Conservation (phyloP, 2,888 invertebrate genomes). For the Mythimna pallens region DNA sequence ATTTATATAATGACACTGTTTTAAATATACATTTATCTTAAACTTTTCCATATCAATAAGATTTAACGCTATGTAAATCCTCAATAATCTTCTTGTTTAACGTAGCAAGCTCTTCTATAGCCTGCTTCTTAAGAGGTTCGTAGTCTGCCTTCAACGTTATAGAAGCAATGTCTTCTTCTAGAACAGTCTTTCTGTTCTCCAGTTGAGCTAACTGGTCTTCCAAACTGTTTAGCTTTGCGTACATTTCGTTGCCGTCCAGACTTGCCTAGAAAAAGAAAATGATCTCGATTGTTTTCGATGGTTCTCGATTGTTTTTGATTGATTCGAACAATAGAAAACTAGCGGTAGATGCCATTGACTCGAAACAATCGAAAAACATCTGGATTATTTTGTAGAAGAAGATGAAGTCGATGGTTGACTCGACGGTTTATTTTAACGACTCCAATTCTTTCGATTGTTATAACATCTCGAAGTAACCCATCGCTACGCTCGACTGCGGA, state of each 20-base stretch:
- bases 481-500: no score
- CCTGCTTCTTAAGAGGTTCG: conserved; percentile 91
- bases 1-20: neutral
- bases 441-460: no score
- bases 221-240: conserved; percentile 92
- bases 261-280: conserved; percentile 85
- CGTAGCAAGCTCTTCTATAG: conserved; percentile 88
- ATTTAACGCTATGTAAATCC: conserved; percentile 81
- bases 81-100: conserved; percentile 91
- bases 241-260: conserved; percentile 93
- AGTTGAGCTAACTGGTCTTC: conserved; percentile 93
- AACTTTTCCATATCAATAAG: conserved; percentile 71
- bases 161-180: conserved; percentile 92
- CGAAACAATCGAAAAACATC: no score
- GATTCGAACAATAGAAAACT: no score
- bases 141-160: conserved; percentile 93
- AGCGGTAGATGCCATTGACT: no score
- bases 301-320: no score
- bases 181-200: conserved; percentile 92
- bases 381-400: no score
- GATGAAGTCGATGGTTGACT: no score
- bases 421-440: no score
- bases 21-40: neutral
- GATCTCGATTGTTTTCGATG: no score
- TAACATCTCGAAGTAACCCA: no score